Percentiles rank a stretch among this genome's conserved stretches.
phyloP scores from a whole-genome alignment of 64 coral and sea anemone genomes.

The Stylophora pistillata region DNA sequence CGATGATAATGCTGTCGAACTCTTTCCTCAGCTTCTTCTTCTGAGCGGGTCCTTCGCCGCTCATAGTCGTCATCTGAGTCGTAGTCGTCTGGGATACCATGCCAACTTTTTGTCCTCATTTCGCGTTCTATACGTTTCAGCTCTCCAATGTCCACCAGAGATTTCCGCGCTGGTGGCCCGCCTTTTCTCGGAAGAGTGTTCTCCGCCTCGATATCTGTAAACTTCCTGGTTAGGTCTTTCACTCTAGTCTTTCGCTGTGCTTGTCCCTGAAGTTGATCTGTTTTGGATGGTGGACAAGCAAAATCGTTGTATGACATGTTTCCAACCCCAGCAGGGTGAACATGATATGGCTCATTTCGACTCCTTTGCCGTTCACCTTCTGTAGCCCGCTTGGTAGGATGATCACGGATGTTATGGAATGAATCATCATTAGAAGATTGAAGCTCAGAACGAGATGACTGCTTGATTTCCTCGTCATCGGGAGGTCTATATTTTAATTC shows the following conservation, averaged over 20 bases:
- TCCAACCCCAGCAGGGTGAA: not conserved
- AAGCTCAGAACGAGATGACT: conserved; percentile 5
- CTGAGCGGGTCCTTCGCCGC: not conserved
- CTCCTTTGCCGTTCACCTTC: not conserved
- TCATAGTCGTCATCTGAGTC: conserved; percentile 26
- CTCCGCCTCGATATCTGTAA: conserved; percentile 35
- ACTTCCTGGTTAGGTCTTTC: conserved; percentile 53
- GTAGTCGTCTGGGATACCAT: conserved; percentile 10
- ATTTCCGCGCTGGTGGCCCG: conserved; percentile 43
- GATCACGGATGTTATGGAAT: not conserved
- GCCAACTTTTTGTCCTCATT: conserved; percentile 37
- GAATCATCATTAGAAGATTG: not conserved
- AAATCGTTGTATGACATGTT: conserved; percentile 68
- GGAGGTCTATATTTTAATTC: conserved; percentile 3
- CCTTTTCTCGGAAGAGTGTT: conserved; percentile 19
- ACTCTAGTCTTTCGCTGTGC: conserved; percentile 33
- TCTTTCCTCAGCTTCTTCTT: conserved; percentile 9
- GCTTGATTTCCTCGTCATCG: conserved; percentile 19
- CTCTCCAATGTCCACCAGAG: conserved; percentile 56
- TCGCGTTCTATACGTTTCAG: conserved; percentile 38
- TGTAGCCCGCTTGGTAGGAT: not conserved
- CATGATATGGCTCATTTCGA: not conserved
- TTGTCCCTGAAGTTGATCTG: not conserved
- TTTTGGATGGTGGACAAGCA: conserved; percentile 46
- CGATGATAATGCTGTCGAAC: not conserved